A percentile compares a stretch with the other conserved stretches of the same genome.
These are phyloP conservation scores for Podarcis lilfordi DNA, from an alignment of 2,797 vertebrate species.

Conservation along the genomic window DNA sequence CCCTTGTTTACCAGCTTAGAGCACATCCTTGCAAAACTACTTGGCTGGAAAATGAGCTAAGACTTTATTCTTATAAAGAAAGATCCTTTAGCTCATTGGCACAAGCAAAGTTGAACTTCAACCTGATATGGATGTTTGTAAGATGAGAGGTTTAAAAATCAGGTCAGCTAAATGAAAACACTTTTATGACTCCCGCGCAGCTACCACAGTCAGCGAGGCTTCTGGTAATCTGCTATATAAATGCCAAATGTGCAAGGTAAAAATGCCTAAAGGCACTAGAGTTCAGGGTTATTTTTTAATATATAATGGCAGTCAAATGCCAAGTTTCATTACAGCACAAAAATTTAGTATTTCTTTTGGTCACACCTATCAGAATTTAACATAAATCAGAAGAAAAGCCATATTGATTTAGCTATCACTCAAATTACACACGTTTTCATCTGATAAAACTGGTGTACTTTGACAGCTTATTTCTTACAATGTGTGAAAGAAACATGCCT, in stretches of 20 bases:
- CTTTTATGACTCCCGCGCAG: constrained; percentile 59
- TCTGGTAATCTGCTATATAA: constrained; percentile 68
- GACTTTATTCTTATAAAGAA: constrained; percentile 57
- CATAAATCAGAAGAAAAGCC: constrained; percentile 53
- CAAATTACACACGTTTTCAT: constrained; percentile 37
- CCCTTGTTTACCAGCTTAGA: constrained; percentile 33
- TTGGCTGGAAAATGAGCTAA: constrained; percentile 47
- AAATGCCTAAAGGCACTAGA: constrained; percentile 56
- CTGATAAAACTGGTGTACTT: constrained; percentile 12
- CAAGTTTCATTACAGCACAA: constrained; percentile 67
- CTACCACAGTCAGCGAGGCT: constrained; percentile 72
- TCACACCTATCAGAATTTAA: constrained; percentile 44
- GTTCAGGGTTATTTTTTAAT: constrained; percentile 48
- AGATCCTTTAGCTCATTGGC: constrained; percentile 54
- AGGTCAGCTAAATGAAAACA: constrained; percentile 67
- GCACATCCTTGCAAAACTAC: constrained; percentile 50
- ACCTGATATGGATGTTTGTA: constrained; percentile 57
- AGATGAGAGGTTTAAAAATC: constrained; percentile 70
- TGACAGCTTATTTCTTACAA: constrained; percentile 31
- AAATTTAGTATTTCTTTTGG: constrained; percentile 59
- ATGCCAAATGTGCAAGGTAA: constrained; percentile 61
- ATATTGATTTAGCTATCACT: constrained; percentile 36
- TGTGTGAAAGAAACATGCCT: background rate
- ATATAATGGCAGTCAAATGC: constrained; percentile 66
- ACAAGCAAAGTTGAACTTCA: constrained; percentile 51